Evolutionary conservation across 2,113 vertebrate genomes (phyloP).

Genomic region (Xenopus laevis): DNA sequence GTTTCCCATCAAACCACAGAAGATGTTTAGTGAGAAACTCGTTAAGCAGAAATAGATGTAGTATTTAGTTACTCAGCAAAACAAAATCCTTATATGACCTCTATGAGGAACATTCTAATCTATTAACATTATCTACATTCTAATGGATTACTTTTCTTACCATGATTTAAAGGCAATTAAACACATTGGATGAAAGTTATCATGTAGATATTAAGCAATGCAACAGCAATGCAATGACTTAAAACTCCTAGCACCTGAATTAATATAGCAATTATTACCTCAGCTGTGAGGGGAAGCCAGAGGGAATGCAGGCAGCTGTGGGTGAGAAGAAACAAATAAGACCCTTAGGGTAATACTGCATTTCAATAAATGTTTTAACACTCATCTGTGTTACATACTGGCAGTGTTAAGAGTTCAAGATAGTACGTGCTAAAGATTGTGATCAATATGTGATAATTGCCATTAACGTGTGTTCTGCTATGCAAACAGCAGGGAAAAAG

Average conservation of each 20-base stretch:
- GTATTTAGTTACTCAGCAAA: not conserved
- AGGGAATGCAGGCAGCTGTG: conserved; percentile 27
- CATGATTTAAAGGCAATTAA: not conserved
- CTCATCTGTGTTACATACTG: conserved; percentile 12
- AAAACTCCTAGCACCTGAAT: conserved; percentile 31
- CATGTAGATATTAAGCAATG: conserved; percentile 15
- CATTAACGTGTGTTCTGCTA: conserved; percentile 2
- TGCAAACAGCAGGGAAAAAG: not conserved
- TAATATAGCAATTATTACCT: conserved; percentile 32
- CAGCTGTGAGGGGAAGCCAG: conserved; percentile 22
- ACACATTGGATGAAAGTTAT: conserved; percentile 7
- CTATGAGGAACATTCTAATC: not conserved
- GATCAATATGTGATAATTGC: conserved; percentile 22
- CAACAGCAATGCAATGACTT: conserved; percentile 1
- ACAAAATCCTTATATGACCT: not conserved
- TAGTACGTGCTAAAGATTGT: not conserved
- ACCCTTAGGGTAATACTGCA: conserved; percentile 35
- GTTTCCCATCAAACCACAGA: no score
- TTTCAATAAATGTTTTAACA: conserved; percentile 25
- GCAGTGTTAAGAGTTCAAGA: conserved; percentile 10
- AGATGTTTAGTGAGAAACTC: no score
- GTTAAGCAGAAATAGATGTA: not conserved
- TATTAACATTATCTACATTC: not conserved
- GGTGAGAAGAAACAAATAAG: conserved; percentile 13
- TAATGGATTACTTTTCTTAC: not conserved